Base-by-base conservation (phyloP, 2,113 vertebrate species). In the Physeter macrocephalus region DNA sequence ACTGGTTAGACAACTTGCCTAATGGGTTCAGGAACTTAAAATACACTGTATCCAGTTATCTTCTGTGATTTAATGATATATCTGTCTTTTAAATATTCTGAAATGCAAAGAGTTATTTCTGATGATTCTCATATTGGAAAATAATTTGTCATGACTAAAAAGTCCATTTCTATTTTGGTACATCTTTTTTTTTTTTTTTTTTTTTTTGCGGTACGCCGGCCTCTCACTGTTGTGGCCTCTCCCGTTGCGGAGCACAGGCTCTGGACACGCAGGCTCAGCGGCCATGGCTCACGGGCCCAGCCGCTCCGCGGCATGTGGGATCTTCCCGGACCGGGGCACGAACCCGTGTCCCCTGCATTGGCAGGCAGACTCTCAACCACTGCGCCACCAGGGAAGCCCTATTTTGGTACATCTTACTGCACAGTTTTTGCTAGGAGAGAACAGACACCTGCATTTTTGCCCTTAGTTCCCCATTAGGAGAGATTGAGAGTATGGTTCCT, bases 61-160 rank as follows among this genome's bases (percentile, higher is more conserved):
- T 8, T 83, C 59, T 72, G 11, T 90, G 57, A 66, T 66, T 96
- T 95, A 81, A 82, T 83, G 43, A 85, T 57, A 23, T 59, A 62
- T 43, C 25, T 93, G 5, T 83, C 6, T 93, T 90, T 87, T 69
- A 94, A 96, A 67, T 87, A 91, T 88, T 88, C 25, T 83, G 25
- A 95, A 77, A 86, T 86, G 8, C 13, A 85, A 88, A 93, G 18
- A 25, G 4, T 66, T 96, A 71, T 88, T 90, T 85, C 41, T 90
- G 59, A 59, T 92, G 52, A 85, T 96, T 95, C 49, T 95, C 36
- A 83, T 67, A 43, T 43, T 91, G 17, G 17, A 90, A 95, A 89
- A 67, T 94, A 82, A 90, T 41, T 95, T 64, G 54, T 59, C 81
- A 66, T 21, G 29, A 71, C 67, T 54, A 67, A 39, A 86, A 88